These are phyloP conservation scores for Rhagoletis pomonella DNA, from an alignment of 1,140 invertebrate genomes.

Conservation along the genomic window DNA sequence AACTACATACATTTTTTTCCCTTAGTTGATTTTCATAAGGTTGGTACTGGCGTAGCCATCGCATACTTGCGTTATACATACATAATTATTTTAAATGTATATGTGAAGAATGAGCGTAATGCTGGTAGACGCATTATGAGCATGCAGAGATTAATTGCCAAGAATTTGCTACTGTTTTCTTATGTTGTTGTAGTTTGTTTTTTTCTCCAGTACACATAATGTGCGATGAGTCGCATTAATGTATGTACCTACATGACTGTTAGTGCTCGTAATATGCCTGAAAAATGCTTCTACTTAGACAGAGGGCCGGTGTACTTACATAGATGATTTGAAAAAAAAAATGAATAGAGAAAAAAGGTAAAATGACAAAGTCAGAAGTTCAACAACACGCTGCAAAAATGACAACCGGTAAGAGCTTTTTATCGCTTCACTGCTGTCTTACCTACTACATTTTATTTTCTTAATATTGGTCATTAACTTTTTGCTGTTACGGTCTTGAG, in stretches of 20 bases:
- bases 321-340: background rate
- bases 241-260: background rate
- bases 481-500: constrained; percentile 17
- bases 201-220: background rate
- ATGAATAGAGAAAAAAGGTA: background rate
- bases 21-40: background rate
- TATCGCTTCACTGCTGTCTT: background rate
- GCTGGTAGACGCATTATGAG: constrained; percentile 35
- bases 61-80: background rate
- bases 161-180: constrained; percentile 40
- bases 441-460: background rate
- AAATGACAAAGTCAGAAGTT: background rate
- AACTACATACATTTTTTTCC: background rate
- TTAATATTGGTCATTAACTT: constrained; percentile 33
- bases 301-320: background rate
- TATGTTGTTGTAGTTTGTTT: background rate
- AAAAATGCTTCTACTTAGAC: constrained; percentile 1
- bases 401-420: background rate
- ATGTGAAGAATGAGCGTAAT: constrained; percentile 34
- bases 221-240: background rate
- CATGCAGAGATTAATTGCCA: constrained; percentile 50
- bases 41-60: background rate
- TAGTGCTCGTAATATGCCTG: background rate
- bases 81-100: constrained; percentile 10
- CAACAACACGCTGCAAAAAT: background rate